phyloP scores from a whole-genome alignment of 2,113 vertebrate species.

The Calyptomena viridis region DNA sequence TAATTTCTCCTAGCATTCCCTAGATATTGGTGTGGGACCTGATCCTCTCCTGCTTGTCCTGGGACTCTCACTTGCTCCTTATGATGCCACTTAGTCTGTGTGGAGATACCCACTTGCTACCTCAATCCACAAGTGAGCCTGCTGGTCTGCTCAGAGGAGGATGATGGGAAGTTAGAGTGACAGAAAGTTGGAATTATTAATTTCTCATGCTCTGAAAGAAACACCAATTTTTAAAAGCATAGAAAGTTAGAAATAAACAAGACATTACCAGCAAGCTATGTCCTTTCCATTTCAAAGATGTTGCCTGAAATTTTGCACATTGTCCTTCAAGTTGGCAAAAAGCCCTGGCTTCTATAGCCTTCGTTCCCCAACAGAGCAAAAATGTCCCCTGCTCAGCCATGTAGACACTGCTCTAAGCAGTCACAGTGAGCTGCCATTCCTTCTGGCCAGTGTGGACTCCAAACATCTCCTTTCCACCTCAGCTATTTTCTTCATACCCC shows the following conservation, averaged over 20 bases:
- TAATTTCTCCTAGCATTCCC: neutral
- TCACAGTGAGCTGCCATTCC: neutral
- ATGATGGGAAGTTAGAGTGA: neutral
- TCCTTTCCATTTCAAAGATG: neutral
- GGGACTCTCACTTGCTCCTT: neutral
- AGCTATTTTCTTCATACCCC: neutral
- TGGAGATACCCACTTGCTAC: neutral
- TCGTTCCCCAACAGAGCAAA: neutral
- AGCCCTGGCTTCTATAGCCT: neutral
- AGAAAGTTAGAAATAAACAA: neutral
- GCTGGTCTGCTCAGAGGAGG: neutral
- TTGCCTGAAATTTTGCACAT: neutral
- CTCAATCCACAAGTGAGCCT: neutral
- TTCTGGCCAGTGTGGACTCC: neutral
- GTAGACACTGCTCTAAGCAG: neutral
- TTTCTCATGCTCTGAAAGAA: neutral
- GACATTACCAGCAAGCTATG: neutral
- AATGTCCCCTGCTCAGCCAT: neutral
- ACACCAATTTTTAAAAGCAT: neutral
- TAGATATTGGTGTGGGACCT: neutral
- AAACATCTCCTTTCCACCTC: neutral
- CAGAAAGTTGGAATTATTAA: neutral
- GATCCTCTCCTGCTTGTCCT: neutral
- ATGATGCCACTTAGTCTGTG: neutral
- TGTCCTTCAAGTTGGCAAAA: neutral